Conservation (phyloP, 2,888 invertebrate genomes). For the Apodemia hepburni region DNA sequence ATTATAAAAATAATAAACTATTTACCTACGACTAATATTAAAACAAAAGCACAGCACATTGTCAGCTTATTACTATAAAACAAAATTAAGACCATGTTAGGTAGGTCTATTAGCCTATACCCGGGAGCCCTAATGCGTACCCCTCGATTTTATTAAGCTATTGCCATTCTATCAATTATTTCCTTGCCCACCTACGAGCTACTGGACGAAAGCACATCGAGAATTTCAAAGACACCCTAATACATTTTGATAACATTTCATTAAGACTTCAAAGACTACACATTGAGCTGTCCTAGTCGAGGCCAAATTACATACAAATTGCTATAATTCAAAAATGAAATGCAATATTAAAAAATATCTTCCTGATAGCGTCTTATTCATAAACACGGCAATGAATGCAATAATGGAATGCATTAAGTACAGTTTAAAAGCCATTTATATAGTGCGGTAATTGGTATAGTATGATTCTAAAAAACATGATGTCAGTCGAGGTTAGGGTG, state of each 20-base stretch:
- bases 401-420: slow-evolving; percentile 77
- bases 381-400: slow-evolving; percentile 48
- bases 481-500: slow-evolving; percentile 66
- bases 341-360: slow-evolving; percentile 34
- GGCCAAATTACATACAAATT: slow-evolving; percentile 45
- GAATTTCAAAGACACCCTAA: slow-evolving; percentile 75
- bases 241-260: slow-evolving; percentile 60
- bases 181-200: slow-evolving; percentile 55
- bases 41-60: slow-evolving; percentile 80
- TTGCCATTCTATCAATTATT: slow-evolving; percentile 22
- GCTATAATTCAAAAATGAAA: slow-evolving; percentile 22
- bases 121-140: slow-evolving; percentile 66
- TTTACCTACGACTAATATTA: slow-evolving; percentile 73
- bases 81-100: slow-evolving; percentile 62
- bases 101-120: slow-evolving; percentile 59
- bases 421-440: slow-evolving; percentile 68
- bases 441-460: slow-evolving; percentile 38
- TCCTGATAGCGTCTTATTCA: slow-evolving; percentile 16
- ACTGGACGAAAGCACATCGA: slow-evolving; percentile 76
- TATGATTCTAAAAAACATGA: slow-evolving; percentile 41
- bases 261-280: slow-evolving; percentile 58
- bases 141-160: slow-evolving; percentile 12
- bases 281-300: slow-evolving; percentile 74
- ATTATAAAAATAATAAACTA: slow-evolving; percentile 52
- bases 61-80: slow-evolving; percentile 74